Evolutionary conservation across 2,888 invertebrate species (phyloP).

Genomic region (Sabatieria punctata): DNA sequence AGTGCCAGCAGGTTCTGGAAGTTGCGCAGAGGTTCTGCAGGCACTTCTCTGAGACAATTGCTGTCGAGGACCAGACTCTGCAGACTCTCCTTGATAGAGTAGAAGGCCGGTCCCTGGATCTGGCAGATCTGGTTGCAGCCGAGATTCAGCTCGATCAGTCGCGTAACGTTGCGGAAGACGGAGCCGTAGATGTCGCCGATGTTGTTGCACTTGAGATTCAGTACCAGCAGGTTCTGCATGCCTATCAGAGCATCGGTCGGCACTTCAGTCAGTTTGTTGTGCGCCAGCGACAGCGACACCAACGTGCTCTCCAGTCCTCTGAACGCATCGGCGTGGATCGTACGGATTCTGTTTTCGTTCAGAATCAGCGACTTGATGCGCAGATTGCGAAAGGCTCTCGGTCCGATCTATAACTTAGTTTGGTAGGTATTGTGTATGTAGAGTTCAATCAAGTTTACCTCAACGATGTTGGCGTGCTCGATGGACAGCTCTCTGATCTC

Average conservation of each 20-base stretch:
- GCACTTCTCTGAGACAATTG: constrained; percentile 24
- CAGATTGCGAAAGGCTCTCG: constrained; percentile 48
- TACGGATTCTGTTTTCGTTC: constrained; percentile 27
- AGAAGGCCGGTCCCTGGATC: constrained; percentile 17
- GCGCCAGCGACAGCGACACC: constrained; percentile 59
- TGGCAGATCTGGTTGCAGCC: constrained; percentile 26
- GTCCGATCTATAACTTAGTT: constrained; percentile 21
- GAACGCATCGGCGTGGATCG: constrained; percentile 31
- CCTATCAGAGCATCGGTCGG: constrained; percentile 50
- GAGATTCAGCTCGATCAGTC: constrained; percentile 28
- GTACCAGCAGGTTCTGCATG: constrained; percentile 15
- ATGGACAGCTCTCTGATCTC: constrained; percentile 25
- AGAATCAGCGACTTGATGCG: constrained; percentile 31
- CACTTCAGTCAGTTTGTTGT: constrained; percentile 48
- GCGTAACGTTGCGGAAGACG: constrained; percentile 21
- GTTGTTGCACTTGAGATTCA: constrained; percentile 34
- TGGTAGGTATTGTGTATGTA: not conserved
- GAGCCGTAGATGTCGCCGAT: constrained; percentile 24
- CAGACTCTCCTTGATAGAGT: constrained; percentile 19
- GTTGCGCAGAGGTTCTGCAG: constrained; percentile 19
- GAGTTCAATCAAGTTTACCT: constrained; percentile 14
- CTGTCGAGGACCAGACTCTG: constrained; percentile 28
- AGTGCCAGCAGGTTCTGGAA: constrained; percentile 27
- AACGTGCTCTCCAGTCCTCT: constrained; percentile 57
- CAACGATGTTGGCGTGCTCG: constrained; percentile 29